Percentiles rank a stretch among this genome's conserved stretches.
These are phyloP conservation scores for Coluber constrictor DNA, from an alignment of 2,797 vertebrate species.

Conservation along the genomic window DNA sequence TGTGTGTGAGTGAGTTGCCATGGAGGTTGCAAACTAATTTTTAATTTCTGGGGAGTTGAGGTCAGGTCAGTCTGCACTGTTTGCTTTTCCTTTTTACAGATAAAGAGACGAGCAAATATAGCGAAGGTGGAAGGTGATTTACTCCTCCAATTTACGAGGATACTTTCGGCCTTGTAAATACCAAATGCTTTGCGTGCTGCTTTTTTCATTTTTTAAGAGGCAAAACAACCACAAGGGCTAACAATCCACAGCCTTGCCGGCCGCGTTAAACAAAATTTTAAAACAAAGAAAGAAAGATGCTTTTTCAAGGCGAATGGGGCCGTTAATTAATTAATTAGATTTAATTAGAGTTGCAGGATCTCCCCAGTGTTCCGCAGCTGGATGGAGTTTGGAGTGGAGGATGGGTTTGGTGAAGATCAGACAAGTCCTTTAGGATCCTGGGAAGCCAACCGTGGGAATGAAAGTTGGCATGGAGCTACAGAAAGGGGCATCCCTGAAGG, in stretches of 20 bases:
- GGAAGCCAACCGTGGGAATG: background rate
- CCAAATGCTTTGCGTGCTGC: fast-evolving
- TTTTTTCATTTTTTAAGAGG: background rate
- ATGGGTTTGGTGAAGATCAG: background rate
- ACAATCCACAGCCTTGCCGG: background rate
- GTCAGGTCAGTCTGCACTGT: background rate
- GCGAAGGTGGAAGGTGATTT: background rate
- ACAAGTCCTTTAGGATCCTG: background rate
- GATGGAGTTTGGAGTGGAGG: background rate
- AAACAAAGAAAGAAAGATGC: background rate
- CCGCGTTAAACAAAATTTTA: background rate
- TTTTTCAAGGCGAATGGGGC: background rate
- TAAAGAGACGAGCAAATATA: no score
- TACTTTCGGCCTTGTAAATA: background rate
- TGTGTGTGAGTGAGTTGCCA: background rate
- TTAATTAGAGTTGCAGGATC: background rate
- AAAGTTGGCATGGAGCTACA: background rate
- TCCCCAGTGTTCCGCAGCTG: background rate
- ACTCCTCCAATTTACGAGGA: background rate
- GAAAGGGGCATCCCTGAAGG: no score
- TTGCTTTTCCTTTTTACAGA: background rate
- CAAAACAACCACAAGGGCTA: background rate
- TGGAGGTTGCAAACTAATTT: background rate
- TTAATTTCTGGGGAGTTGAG: background rate
- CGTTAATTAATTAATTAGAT: no score